A percentile compares a stretch with the other conserved stretches of the same genome.
These are phyloP conservation scores for Rhinoraja longicauda DNA, from an alignment of 2,797 vertebrate species.

Conservation along the genomic window DNA sequence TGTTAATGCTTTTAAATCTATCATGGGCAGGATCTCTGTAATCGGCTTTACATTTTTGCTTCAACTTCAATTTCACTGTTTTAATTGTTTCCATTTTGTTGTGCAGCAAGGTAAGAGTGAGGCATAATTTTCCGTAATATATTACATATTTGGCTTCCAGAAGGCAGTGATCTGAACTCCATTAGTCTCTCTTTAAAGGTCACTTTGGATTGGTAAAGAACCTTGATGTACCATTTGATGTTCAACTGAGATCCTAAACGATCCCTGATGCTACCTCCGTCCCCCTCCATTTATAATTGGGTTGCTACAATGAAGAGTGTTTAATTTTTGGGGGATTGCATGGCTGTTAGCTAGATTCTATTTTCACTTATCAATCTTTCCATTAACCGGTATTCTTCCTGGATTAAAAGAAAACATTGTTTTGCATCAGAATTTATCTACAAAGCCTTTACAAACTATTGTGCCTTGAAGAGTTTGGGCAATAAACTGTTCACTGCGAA, in stretches of 20 bases:
- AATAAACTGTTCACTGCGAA: background rate
- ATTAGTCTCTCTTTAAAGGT: background rate
- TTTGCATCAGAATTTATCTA: background rate
- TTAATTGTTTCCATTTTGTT: background rate
- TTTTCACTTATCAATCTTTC: background rate
- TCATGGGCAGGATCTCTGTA: background rate
- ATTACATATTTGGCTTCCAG: background rate
- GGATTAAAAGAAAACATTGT: background rate
- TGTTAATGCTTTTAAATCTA: background rate
- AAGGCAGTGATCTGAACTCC: background rate
- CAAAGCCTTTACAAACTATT: background rate
- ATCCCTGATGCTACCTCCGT: no score
- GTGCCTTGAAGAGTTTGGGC: background rate
- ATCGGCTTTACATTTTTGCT: background rate
- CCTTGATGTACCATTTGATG: background rate
- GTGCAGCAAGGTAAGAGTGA: background rate
- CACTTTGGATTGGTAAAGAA: background rate
- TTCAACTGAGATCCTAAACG: background rate
- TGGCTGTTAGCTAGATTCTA: background rate
- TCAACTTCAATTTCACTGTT: background rate
- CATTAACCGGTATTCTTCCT: background rate
- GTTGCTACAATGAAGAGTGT: background rate
- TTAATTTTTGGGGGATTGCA: background rate
- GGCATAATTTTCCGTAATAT: background rate
- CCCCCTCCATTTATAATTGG: no score